These are phyloP conservation scores for Drosophila varians DNA, from an alignment of 1,140 invertebrate genomes.

Conservation along the genomic window DNA sequence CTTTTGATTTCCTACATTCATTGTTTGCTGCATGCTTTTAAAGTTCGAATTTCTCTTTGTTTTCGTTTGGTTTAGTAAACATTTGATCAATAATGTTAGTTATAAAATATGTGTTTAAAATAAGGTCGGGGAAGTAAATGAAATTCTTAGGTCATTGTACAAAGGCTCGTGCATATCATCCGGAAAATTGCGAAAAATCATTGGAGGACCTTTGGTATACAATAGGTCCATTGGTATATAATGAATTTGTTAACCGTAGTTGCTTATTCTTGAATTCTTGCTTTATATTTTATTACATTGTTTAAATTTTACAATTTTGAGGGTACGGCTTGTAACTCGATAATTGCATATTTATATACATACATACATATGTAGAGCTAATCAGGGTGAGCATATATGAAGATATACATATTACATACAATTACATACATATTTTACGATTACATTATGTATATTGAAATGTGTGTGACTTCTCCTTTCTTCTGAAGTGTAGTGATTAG, in stretches of 20 bases:
- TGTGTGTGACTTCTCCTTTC: conserved; percentile 12
- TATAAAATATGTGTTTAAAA: conserved; percentile 40
- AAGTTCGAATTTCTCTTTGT: conserved; percentile 49
- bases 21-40: conserved; percentile 56
- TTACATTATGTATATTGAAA: conserved; percentile 41
- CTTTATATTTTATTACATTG: conserved; percentile 39
- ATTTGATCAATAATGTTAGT: conserved; percentile 35
- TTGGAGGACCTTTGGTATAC: too few relatives aligned
- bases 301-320: conserved; percentile 49
- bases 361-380: conserved; percentile 60
- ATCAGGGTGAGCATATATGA: conserved; percentile 49
- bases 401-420: conserved; percentile 51
- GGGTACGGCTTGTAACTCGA: conserved; percentile 10
- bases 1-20: conserved; percentile 59
- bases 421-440: conserved; percentile 49
- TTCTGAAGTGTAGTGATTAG: conserved; percentile 7
- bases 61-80: conserved; percentile 59
- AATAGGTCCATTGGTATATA: conserved; percentile 19
- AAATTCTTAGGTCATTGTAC: conserved; percentile 33
- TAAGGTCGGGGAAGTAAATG: conserved; percentile 24
- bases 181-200: conserved; percentile 1
- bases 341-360: conserved; percentile 54
- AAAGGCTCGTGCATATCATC: conserved; percentile 24
- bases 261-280: conserved; percentile 36
- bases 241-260: conserved; percentile 49